Evolutionary conservation across 2,888 invertebrate species (phyloP).

Genomic region (Holacanthella duospinosa): DNA sequence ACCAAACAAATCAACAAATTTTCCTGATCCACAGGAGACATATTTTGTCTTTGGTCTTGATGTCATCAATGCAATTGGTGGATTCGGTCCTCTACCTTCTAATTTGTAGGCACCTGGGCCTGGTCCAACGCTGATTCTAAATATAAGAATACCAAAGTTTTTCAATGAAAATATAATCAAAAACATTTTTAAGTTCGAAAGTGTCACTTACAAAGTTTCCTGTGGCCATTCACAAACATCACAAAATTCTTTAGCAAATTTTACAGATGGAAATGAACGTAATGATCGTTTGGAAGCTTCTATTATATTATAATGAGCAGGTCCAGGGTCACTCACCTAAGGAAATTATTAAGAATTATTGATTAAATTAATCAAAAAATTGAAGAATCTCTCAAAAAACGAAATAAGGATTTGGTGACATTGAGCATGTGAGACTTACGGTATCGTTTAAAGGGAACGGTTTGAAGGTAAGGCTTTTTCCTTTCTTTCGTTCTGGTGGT

Average conservation of each 20-base stretch:
- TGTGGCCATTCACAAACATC: neutral
- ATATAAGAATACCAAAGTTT: too few species aligned
- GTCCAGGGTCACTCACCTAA: neutral
- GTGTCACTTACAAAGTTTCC: neutral
- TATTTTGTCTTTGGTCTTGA: neutral
- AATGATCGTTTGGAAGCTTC: neutral
- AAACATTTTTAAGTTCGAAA: too few species aligned
- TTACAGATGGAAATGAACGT: neutral
- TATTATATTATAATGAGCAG: neutral
- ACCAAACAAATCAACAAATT: conserved; percentile 17
- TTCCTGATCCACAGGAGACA: conserved; percentile 1
- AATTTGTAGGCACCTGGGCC: neutral
- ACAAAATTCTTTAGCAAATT: neutral
- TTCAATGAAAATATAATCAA: too few species aligned
- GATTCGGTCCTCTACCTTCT: neutral
- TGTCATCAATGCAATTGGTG: neutral
- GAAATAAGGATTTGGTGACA: too few species aligned
- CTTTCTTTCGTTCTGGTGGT: neutral
- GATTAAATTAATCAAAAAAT: too few species aligned
- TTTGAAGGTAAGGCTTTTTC: neutral
- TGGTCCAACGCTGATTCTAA: neutral
- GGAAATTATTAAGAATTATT: too few species aligned
- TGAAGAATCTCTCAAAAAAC: too few species aligned
- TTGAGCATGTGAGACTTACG: too few species aligned
- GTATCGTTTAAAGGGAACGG: too few species aligned